Evolutionary conservation across 2,797 vertebrate species (phyloP).

Genomic region (Ispidina picta): DNA sequence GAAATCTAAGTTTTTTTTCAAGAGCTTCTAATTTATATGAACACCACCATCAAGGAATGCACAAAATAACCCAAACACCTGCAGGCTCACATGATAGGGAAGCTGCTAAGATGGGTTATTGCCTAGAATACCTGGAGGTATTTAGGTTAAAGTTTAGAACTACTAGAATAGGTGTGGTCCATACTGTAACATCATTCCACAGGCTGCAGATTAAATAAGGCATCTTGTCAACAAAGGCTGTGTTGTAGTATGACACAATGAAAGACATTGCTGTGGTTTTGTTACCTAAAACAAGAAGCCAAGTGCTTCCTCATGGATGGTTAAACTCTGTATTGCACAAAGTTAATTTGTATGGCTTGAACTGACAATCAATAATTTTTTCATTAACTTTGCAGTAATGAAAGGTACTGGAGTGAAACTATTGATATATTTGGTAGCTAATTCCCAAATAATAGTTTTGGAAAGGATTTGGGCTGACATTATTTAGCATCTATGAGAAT

Average conservation of each 20-base stretch:
- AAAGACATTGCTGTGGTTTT: neutral
- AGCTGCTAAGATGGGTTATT: neutral
- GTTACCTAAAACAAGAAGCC: neutral
- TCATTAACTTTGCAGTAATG: constrained; percentile 35
- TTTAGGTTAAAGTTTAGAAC: neutral
- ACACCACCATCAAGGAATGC: neutral
- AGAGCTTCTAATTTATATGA: neutral
- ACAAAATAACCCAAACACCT: neutral
- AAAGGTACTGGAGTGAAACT: constrained; percentile 26
- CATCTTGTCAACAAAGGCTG: neutral
- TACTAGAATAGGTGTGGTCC: neutral
- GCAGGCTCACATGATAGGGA: neutral
- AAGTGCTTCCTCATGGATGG: neutral
- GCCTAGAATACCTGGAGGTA: neutral
- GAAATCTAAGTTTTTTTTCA: neutral
- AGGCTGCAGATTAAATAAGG: neutral
- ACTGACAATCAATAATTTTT: constrained; percentile 47
- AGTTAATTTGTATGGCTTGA: neutral
- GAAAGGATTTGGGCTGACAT: neutral
- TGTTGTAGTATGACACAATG: rapidly evolving
- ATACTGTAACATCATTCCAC: rapidly evolving
- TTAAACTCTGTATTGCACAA: neutral
- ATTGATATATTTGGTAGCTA: neutral
- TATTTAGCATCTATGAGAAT: neutral
- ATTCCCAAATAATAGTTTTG: constrained; percentile 28